Evolutionary conservation across 2,113 vertebrate species (phyloP).

Genomic region (Campylorhamphus procurvoides): DNA sequence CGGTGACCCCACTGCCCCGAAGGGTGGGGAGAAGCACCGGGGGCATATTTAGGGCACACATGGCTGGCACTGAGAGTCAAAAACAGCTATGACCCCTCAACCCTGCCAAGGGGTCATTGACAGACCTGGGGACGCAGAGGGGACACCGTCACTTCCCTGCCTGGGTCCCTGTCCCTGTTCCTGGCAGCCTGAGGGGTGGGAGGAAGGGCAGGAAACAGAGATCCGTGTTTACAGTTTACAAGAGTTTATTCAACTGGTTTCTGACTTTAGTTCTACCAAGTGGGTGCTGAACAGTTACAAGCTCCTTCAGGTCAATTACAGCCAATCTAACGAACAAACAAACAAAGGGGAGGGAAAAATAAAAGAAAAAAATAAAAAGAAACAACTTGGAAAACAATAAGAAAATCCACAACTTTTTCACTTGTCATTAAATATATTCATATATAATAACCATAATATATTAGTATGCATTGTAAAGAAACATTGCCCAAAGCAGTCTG

Average conservation of each 20-base stretch:
- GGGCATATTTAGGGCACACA: background rate
- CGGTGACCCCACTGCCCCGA: background rate
- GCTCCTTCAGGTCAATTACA: conserved; percentile 85
- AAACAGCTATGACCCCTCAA: rapidly evolving
- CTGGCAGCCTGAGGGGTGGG: rapidly evolving
- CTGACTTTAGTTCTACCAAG: conserved; percentile 89
- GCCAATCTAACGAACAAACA: conserved; percentile 77
- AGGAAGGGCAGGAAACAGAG: background rate
- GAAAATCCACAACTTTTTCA: conserved; percentile 91
- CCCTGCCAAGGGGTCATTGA: rapidly evolving
- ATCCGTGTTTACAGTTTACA: conserved; percentile 72
- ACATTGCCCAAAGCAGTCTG: conserved; percentile 83
- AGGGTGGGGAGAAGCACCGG: rapidly evolving
- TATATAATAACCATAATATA: conserved; percentile 99
- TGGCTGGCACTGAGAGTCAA: rapidly evolving
- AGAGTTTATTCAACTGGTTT: conserved; percentile 92
- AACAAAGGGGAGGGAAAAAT: background rate
- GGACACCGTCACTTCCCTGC: background rate
- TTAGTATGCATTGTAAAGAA: conserved; percentile 98
- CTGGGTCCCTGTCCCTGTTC: background rate
- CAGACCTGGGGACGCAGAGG: background rate
- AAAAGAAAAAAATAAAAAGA: conserved; percentile 63
- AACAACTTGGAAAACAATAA: conserved; percentile 73
- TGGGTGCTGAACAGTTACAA: conserved; percentile 91
- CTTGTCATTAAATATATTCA: conserved; percentile 99